Evolutionary conservation across 2,888 invertebrate genomes (phyloP).

Genomic region (Ischnus inquisitorius): DNA sequence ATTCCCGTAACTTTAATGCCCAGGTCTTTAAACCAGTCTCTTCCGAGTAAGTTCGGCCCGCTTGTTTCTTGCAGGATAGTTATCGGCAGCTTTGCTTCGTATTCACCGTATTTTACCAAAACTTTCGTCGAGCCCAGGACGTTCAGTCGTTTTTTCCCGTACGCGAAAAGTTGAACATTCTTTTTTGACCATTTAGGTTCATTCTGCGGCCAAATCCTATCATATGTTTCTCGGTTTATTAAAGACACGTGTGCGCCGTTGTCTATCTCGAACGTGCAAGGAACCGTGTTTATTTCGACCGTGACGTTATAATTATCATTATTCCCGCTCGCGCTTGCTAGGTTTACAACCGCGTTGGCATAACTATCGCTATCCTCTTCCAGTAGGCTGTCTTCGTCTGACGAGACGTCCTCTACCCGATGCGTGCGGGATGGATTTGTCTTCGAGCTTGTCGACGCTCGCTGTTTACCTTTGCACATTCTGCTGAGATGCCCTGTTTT

Average conservation of each 20-base stretch:
- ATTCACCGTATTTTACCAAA: conserved; percentile 20
- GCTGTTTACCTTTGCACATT: conserved; percentile 25
- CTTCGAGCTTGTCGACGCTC: neutral
- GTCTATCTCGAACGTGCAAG: conserved; percentile 39
- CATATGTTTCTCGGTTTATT: neutral
- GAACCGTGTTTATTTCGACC: conserved; percentile 25
- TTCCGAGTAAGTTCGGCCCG: conserved; percentile 53
- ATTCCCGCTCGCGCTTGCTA: conserved; percentile 20
- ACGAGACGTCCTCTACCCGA: conserved; percentile 14
- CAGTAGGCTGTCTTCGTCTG: neutral
- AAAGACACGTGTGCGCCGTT: conserved; percentile 26
- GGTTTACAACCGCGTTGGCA: conserved; percentile 21
- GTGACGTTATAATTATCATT: conserved; percentile 40
- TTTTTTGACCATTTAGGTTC: neutral
- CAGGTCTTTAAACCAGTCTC: conserved; percentile 41
- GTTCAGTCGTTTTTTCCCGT: conserved; percentile 29
- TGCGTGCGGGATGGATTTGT: neutral
- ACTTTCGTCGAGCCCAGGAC: conserved; percentile 29
- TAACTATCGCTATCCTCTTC: conserved; percentile 33
- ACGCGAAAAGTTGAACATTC: conserved; percentile 15
- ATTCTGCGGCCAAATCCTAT: neutral
- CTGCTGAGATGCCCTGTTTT: conserved; percentile 36
- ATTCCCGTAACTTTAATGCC: conserved; percentile 49
- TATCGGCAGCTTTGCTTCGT: conserved; percentile 22
- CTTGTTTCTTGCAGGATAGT: conserved; percentile 24